phyloP scores from a whole-genome alignment of 2,888 invertebrate species.

The Agrenia bidenticulata region DNA sequence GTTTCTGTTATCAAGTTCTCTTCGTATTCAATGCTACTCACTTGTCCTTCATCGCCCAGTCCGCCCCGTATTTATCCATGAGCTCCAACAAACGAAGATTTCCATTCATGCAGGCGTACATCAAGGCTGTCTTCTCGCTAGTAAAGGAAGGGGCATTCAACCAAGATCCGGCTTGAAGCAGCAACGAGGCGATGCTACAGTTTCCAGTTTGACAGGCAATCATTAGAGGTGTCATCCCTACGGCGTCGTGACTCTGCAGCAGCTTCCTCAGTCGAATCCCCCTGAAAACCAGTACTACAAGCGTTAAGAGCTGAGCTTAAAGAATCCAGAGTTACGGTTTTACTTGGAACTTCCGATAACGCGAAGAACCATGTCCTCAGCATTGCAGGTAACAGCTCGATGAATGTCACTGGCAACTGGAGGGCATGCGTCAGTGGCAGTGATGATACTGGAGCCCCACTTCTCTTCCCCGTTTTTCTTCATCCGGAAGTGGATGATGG shows the following conservation, averaged over 20 bases:
- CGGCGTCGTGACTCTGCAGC: conserved; percentile 38
- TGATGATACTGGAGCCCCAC: conserved; percentile 37
- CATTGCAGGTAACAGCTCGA: conserved; percentile 41
- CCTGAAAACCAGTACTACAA: too few species aligned
- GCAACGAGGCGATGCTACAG: conserved; percentile 37
- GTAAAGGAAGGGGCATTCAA: conserved; percentile 45
- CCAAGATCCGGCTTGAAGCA: conserved; percentile 49
- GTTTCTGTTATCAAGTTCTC: too few species aligned
- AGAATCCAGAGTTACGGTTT: too few species aligned
- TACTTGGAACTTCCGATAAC: conserved; percentile 40
- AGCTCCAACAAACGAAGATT: conserved; percentile 34
- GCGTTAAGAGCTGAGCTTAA: too few species aligned
- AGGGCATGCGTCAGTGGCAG: conserved; percentile 40
- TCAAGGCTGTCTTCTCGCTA: conserved; percentile 50
- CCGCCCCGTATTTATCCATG: conserved; percentile 47
- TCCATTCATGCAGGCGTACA: conserved; percentile 51
- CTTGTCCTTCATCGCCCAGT: conserved; percentile 51
- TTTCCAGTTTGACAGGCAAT: conserved; percentile 50
- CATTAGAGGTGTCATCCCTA: conserved; percentile 53
- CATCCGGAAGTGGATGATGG: conserved; percentile 40
- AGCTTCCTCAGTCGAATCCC: conserved; percentile 29
- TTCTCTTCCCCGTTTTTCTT: conserved; percentile 28
- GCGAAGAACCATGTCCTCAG: conserved; percentile 41
- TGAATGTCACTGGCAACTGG: conserved; percentile 44
- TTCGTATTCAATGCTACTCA: too few species aligned